Evolutionary conservation across 2,113 vertebrate species (phyloP).

Genomic region (Notothenia rossii): DNA sequence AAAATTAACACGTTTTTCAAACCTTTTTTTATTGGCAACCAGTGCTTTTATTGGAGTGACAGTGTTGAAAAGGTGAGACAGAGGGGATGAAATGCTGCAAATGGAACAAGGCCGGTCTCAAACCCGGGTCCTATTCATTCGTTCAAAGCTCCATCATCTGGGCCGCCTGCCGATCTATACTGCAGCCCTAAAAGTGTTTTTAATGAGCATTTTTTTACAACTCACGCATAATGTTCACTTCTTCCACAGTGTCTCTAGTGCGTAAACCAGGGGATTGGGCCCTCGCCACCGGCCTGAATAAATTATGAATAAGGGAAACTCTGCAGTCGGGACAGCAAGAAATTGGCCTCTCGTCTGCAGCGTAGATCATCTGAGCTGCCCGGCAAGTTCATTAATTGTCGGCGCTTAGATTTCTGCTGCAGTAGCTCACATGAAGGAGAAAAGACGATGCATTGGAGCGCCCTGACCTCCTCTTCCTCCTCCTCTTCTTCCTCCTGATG

Average conservation of each 20-base stretch:
- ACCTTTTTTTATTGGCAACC: too few species aligned
- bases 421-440: conserved; percentile 22
- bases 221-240: neutral
- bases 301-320: neutral
- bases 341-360: neutral
- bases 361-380: conserved; percentile 4
- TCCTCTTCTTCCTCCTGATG: conserved; percentile 4
- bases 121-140: too few species aligned
- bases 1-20: too few species aligned
- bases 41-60: too few species aligned
- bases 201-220: neutral
- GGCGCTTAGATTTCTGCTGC: conserved; percentile 18
- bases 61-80: too few species aligned
- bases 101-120: too few species aligned
- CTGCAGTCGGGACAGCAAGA: neutral
- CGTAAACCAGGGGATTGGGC: neutral
- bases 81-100: too few species aligned
- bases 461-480: conserved; percentile 20
- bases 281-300: neutral
- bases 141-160: too few species aligned
- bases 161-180: too few species aligned
- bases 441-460: conserved; percentile 12
- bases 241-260: neutral
- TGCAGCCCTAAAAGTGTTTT: too few species aligned
- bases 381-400: conserved; percentile 29